phyloP scores from a whole-genome alignment of 2,888 invertebrate species.

The Schizaphis graminum region DNA sequence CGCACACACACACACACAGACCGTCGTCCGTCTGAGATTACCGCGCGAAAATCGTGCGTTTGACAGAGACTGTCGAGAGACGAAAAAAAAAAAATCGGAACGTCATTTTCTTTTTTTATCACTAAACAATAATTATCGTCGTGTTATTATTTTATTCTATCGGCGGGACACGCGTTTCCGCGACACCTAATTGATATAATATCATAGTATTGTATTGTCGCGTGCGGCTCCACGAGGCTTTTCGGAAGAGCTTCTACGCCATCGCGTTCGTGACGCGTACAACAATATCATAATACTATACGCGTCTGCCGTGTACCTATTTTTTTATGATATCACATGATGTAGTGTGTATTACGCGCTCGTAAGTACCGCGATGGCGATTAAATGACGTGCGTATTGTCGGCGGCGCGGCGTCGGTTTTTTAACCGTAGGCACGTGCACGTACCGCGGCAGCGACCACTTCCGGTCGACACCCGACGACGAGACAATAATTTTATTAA shows the following conservation, averaged over 20 bases:
- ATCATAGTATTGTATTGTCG: neutral
- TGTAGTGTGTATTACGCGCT: no score
- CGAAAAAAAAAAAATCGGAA: neutral
- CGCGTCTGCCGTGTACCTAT: no score
- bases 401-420: slow-evolving; percentile 20
- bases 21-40: neutral
- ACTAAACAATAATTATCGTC: neutral
- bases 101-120: neutral
- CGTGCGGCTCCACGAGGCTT: neutral
- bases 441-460: neutral
- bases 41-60: neutral
- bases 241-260: neutral
- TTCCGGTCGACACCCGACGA: neutral
- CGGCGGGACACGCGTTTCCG: neutral
- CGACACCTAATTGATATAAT: neutral
- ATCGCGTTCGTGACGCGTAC: neutral
- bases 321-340: no score
- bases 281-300: neutral
- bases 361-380: neutral
- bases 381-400: neutral
- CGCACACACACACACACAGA: neutral
- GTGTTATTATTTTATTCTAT: slow-evolving; percentile 18
- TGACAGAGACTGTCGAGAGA: neutral
- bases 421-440: slow-evolving; percentile 46
- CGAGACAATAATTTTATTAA: slow-evolving; percentile 10